Conservation (phyloP, 2,888 invertebrate genomes). For the Calameuta filiformis region DNA sequence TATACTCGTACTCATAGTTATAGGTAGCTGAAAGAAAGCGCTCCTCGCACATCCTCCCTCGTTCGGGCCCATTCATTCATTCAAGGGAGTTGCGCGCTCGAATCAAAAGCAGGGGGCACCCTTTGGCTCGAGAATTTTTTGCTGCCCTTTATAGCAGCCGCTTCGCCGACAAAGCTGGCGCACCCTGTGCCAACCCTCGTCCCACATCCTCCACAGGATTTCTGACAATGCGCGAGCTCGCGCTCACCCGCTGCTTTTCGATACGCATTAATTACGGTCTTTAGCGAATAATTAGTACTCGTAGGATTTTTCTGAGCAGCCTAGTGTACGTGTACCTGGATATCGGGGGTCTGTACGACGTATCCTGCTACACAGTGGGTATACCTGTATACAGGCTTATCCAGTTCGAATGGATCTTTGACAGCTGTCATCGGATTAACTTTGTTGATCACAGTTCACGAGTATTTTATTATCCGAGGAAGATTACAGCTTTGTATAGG, state of each 20-base stretch:
- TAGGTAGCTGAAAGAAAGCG: constrained; percentile 42
- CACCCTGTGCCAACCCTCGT: constrained; percentile 25
- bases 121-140: constrained; percentile 43
- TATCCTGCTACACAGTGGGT: no score
- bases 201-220: constrained; percentile 10
- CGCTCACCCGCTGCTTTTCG: constrained; percentile 27
- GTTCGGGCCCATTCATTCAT: constrained; percentile 49
- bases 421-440: no score
- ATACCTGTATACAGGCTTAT: no score
- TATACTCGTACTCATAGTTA: no score
- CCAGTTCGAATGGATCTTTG: no score
- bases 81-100: constrained; percentile 44
- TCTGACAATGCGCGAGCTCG: constrained; percentile 23
- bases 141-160: constrained; percentile 25
- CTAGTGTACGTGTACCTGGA: no score
- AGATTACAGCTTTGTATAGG: no score
- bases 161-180: constrained; percentile 35
- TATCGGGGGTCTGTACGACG: no score
- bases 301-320: no score
- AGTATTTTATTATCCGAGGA: no score
- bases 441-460: no score
- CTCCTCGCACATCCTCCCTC: constrained; percentile 57
- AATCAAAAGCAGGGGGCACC: constrained; percentile 57
- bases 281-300: constrained; percentile 48
- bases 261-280: constrained; percentile 61